Conservation (phyloP, 2,888 invertebrate genomes). For the Harpalus rufipes region DNA sequence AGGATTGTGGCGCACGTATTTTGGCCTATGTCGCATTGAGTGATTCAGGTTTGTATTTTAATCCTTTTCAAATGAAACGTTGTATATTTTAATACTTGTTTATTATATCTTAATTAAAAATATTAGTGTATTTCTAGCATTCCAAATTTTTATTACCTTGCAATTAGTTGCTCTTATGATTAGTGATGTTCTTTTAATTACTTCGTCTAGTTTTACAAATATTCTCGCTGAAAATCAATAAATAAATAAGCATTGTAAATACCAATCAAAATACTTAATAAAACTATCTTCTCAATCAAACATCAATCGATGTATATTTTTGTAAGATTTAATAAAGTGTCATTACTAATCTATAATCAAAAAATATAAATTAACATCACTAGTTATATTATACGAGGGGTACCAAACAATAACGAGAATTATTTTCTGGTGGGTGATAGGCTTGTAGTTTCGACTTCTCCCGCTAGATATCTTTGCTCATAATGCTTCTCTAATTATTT, state of each 20-base stretch:
- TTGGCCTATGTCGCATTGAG: slow-evolving; percentile 57
- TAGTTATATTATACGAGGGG: slow-evolving; percentile 58
- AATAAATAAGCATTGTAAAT: slow-evolving; percentile 50
- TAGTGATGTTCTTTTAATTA: slow-evolving; percentile 55
- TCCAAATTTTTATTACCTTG: slow-evolving; percentile 62
- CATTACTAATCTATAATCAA: slow-evolving; percentile 50
- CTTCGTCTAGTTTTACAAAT: slow-evolving; percentile 29
- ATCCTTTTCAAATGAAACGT: slow-evolving; percentile 56
- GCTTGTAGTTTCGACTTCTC: no score
- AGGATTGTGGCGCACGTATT: slow-evolving; percentile 43
- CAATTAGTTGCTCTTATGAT: slow-evolving; percentile 54
- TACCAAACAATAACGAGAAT: no score
- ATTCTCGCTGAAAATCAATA: slow-evolving; percentile 20
- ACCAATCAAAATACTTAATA: slow-evolving; percentile 51
- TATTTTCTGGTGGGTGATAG: no score
- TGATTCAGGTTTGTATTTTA: slow-evolving; percentile 61
- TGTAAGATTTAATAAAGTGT: slow-evolving; percentile 50
- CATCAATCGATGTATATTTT: slow-evolving; percentile 55
- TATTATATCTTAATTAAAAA: slow-evolving; percentile 59
- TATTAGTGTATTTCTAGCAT: slow-evolving; percentile 64
- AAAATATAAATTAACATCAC: slow-evolving; percentile 54
- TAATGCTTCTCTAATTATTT: no score
- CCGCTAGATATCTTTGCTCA: no score
- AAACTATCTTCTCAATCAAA: slow-evolving; percentile 52
- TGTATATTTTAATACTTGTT: slow-evolving; percentile 59